Evolutionary conservation across 2,113 vertebrate species (phyloP), one percentile per base, ranked within the genome.

Genomic region (Antigone vipio): DNA sequence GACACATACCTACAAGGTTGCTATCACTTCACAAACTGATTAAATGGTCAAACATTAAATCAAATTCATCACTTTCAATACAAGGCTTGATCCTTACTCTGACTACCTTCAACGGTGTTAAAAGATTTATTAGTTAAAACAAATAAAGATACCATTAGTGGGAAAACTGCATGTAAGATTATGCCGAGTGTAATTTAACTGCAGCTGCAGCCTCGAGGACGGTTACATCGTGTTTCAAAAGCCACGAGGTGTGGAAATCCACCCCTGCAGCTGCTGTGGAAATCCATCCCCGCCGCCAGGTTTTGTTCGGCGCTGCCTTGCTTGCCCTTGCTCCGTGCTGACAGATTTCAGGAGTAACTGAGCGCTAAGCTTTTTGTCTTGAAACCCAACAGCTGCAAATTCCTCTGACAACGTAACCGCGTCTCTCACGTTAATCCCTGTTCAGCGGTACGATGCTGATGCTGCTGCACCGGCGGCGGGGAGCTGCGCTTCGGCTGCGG

Each of bases 351-450:
- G 47, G 30, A 5, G 23, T 2, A 11, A 10, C 55, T 2, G 42
- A n/a, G 38, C 5, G 9, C 23, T 5, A 9, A n/a, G 47, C 30
- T 44, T n/a, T 40, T 21, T 34, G 44, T 15, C 56, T 12, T 6
- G 26, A 38, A 22, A 32, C 58, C 42, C 68, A 17, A 6, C 58
- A 10, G 49, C 2, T 9, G 12, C 22, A 3, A 4, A 8, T 7
- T 13, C 38, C 38, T 12, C 52, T 2, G 7, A 22, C 29, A 29
- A 19, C 22, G 18, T 50, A 4, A 1, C 75, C 4, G 14, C 15
- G 15, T 12, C 44, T 6, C 58, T 50, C 58, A 2, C n/a, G 27
- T 15, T 5, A 2, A 32, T 0, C 35, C 5, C 15, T 2, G 2
- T 11, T 19, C 38, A 3, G 71, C 15, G 21, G 4, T 11, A 21